Conservation (phyloP, 2,113 vertebrate genomes). For the Centropristis striata region DNA sequence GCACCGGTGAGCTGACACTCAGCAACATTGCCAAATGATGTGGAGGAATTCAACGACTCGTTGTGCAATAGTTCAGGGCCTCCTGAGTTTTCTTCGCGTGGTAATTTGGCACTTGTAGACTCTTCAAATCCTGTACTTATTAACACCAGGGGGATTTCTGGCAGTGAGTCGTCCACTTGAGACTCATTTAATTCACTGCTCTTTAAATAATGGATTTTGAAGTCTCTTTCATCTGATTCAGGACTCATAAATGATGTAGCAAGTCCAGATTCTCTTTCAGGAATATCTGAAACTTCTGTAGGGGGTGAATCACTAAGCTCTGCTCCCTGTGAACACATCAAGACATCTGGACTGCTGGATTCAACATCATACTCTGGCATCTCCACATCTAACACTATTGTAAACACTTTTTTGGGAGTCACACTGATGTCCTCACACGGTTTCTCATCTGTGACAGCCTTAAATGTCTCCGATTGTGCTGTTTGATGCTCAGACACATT, state of each 20-base stretch:
- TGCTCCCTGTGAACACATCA: not conserved
- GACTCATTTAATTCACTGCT: not conserved
- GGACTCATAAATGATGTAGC: not conserved
- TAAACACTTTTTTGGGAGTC: slow-evolving; percentile 17
- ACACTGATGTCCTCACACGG: not conserved
- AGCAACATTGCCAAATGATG: not conserved
- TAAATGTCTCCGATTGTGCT: slow-evolving; percentile 2
- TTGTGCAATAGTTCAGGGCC: not conserved
- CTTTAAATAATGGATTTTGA: not conserved
- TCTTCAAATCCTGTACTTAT: not conserved
- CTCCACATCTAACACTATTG: slow-evolving; percentile 38
- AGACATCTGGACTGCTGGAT: slow-evolving; percentile 9
- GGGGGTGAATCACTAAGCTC: slow-evolving; percentile 1
- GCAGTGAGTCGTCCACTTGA: not conserved
- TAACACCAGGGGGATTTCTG: not conserved
- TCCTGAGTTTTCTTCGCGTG: not conserved
- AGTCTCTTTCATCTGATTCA: not conserved
- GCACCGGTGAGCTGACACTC: slow-evolving; percentile 2
- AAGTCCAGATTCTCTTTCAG: slow-evolving; percentile 9
- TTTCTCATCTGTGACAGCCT: not conserved
- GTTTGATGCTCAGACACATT: not conserved
- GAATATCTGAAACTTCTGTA: not conserved
- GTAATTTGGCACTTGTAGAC: slow-evolving; percentile 11
- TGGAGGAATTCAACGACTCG: slow-evolving; percentile 15
- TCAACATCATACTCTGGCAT: not conserved